phyloP scores from a whole-genome alignment of 2,113 vertebrate genomes.

The Antechinus stuartii region DNA sequence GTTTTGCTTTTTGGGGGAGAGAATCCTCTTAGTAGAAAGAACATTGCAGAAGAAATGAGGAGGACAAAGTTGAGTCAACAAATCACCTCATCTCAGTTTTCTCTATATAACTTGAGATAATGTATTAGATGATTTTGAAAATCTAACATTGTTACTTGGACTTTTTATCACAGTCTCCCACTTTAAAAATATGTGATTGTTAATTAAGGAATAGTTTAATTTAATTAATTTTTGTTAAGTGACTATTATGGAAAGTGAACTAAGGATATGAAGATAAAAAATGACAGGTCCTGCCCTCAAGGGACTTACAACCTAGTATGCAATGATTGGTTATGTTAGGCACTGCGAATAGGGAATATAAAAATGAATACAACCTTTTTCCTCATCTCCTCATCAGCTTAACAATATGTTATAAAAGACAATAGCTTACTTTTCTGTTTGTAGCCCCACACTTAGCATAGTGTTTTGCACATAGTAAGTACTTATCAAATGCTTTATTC shows the following conservation, averaged over 20 bases:
- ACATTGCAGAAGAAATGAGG: background rate
- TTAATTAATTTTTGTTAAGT: background rate
- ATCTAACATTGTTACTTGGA: background rate
- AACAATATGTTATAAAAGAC: background rate
- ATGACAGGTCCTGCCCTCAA: background rate
- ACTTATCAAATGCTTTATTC: background rate
- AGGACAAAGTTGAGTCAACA: background rate
- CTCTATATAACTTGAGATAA: background rate
- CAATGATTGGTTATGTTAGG: background rate
- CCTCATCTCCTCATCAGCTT: background rate
- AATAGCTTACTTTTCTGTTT: background rate
- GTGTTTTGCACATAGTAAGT: background rate
- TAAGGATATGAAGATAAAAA: background rate
- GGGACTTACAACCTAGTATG: background rate
- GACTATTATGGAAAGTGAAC: background rate
- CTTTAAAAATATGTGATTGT: background rate
- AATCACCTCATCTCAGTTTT: background rate
- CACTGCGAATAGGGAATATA: background rate
- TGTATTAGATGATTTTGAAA: background rate
- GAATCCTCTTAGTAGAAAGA: background rate
- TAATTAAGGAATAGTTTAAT: background rate
- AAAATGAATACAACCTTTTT: background rate
- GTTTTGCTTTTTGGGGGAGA: background rate
- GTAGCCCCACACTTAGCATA: background rate
- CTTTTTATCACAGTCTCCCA: background rate